A percentile compares a stretch with the other conserved stretches of the same genome.
Evolutionary conservation across 2,888 invertebrate species (phyloP).

Genomic region (Limnephilus lunatus): DNA sequence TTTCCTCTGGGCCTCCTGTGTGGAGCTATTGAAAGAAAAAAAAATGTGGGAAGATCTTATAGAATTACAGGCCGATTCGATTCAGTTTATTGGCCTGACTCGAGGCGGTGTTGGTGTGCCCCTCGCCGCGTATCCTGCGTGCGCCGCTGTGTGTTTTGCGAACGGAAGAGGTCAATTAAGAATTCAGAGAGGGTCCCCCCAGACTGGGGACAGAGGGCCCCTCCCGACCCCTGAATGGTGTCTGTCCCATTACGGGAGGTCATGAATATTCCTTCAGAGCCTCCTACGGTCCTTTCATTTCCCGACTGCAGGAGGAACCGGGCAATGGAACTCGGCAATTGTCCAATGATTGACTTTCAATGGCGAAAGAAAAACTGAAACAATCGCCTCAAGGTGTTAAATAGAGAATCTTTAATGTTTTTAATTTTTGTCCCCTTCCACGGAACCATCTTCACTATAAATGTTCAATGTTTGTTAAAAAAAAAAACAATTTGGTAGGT

Average conservation of each 20-base stretch:
- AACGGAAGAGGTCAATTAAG: constrained; percentile 55
- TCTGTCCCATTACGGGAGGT: constrained; percentile 40
- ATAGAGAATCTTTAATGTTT: neutral
- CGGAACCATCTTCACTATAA: too few relatives aligned
- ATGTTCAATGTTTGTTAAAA: too few relatives aligned
- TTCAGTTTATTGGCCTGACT: too few relatives aligned
- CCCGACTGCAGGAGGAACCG: constrained; percentile 13
- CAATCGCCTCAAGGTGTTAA: neutral
- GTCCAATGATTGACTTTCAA: neutral
- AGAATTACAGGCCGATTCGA: too few relatives aligned
- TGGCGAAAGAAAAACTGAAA: neutral
- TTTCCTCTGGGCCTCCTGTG: too few relatives aligned
- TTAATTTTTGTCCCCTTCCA: neutral
- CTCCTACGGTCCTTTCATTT: constrained; percentile 30
- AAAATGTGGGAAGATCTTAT: too few relatives aligned
- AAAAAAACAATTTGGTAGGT: too few relatives aligned
- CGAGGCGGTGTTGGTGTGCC: too few relatives aligned
- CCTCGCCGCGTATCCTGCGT: constrained; percentile 32
- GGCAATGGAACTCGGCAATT: neutral
- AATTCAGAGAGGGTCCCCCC: constrained; percentile 48
- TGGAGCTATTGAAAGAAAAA: too few relatives aligned
- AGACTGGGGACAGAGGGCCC: constrained; percentile 14
- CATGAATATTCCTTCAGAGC: constrained; percentile 50
- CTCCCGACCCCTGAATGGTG: constrained; percentile 40
- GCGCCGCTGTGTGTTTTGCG: constrained; percentile 23